Conservation (phyloP, 2,797 vertebrate genomes). For the Lacerta viridis region DNA sequence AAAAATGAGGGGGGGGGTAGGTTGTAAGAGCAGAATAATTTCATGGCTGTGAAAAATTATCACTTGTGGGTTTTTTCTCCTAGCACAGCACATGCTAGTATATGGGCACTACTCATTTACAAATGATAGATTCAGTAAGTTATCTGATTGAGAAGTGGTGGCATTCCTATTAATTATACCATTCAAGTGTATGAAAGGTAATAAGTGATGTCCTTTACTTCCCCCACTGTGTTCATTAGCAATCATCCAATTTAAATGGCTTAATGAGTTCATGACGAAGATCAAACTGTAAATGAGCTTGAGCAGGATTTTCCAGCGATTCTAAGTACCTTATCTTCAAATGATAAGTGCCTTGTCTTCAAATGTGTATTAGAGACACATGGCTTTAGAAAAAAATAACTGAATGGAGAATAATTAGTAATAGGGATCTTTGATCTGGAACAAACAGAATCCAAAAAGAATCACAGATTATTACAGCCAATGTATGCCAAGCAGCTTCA, state of each 20-base stretch:
- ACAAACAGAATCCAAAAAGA: not conserved
- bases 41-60: not conserved
- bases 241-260: constrained; percentile 8
- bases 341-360: not conserved
- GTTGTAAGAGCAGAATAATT: not conserved
- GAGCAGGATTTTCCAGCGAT: not conserved
- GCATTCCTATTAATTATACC: not conserved
- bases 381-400: constrained; percentile 17
- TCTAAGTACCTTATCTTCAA: not conserved
- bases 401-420: not conserved
- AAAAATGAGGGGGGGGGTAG: not conserved
- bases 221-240: not conserved
- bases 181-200: not conserved
- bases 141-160: not conserved
- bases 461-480: not conserved
- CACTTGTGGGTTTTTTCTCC: not conserved
- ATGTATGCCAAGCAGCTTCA: not conserved
- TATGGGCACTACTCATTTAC: not conserved
- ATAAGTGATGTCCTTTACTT: not conserved
- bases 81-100: not conserved
- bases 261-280: constrained; percentile 13
- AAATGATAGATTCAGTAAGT: not conserved
- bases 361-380: not conserved
- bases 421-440: not conserved
- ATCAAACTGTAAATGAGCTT: constrained; percentile 21